Conservation (phyloP, 1,140 invertebrate genomes). For the Diorhabda elongata region DNA sequence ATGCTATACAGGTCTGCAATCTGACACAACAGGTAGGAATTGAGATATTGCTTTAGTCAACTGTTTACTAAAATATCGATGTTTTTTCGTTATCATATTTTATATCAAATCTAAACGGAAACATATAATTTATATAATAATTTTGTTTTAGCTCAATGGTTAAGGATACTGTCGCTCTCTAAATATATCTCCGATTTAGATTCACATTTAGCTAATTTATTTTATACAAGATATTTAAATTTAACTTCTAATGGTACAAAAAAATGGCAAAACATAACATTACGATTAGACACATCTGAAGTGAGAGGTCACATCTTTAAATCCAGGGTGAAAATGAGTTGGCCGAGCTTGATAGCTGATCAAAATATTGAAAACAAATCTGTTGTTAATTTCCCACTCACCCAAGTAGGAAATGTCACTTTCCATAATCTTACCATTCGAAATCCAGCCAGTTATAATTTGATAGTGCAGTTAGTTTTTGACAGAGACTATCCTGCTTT, state of each 20-base stretch:
- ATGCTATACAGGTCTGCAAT: constrained; percentile 68
- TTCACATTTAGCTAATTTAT: constrained; percentile 55
- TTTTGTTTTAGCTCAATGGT: constrained; percentile 58
- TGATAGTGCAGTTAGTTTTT: constrained; percentile 61
- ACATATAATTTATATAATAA: no score
- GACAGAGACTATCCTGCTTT: constrained; percentile 56
- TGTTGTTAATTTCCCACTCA: constrained; percentile 69
- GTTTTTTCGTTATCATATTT: no score
- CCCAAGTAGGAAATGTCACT: constrained; percentile 76
- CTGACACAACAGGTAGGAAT: constrained; percentile 57
- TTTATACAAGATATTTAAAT: constrained; percentile 57
- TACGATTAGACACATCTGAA: constrained; percentile 73
- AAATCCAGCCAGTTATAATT: constrained; percentile 59
- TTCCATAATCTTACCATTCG: constrained; percentile 56
- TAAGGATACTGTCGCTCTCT: constrained; percentile 64
- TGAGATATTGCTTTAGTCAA: no score
- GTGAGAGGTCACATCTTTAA: constrained; percentile 68
- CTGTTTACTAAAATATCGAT: no score
- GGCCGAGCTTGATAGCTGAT: constrained; percentile 59
- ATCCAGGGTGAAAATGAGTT: constrained; percentile 65
- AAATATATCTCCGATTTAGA: constrained; percentile 60
- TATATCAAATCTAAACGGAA: no score
- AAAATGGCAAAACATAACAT: constrained; percentile 63
- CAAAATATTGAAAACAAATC: constrained; percentile 48
- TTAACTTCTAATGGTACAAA: constrained; percentile 48